phyloP scores from a whole-genome alignment of 2,888 invertebrate species.

The Graphium colonna region DNA sequence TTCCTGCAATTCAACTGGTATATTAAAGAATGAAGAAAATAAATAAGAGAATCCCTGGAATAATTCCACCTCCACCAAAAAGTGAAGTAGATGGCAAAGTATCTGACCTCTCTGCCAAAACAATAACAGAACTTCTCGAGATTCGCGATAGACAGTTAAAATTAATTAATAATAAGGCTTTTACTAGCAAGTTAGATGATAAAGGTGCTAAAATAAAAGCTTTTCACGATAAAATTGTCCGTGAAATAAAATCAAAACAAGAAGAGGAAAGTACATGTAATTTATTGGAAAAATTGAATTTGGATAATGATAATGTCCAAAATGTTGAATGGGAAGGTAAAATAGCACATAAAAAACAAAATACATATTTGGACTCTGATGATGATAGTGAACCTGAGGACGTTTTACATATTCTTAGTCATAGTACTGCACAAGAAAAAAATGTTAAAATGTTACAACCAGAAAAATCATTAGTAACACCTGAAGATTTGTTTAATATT shows the following conservation, averaged over 20 bases:
- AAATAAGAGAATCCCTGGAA: constrained; percentile 70
- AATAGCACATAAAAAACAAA: constrained; percentile 44
- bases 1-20: neutral
- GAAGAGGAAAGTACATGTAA: constrained; percentile 73
- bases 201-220: constrained; percentile 79
- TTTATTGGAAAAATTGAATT: constrained; percentile 71
- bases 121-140: constrained; percentile 70
- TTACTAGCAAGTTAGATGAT: constrained; percentile 77
- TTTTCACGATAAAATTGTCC: constrained; percentile 67
- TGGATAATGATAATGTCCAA: constrained; percentile 68
- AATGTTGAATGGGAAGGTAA: constrained; percentile 82
- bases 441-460: constrained; percentile 63
- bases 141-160: constrained; percentile 78
- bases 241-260: constrained; percentile 68
- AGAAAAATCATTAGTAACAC: constrained; percentile 70
- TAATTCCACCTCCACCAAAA: constrained; percentile 60
- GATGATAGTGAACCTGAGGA: constrained; percentile 81
- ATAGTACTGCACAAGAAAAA: constrained; percentile 72
- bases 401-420: constrained; percentile 80
- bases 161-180: constrained; percentile 72
- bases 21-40: constrained; percentile 49
- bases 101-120: constrained; percentile 67
- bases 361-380: constrained; percentile 70
- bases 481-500: constrained; percentile 72
- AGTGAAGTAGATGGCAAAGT: constrained; percentile 78